Conservation (phyloP, 2,888 invertebrate species). For the Carterocephalus palaemon region DNA sequence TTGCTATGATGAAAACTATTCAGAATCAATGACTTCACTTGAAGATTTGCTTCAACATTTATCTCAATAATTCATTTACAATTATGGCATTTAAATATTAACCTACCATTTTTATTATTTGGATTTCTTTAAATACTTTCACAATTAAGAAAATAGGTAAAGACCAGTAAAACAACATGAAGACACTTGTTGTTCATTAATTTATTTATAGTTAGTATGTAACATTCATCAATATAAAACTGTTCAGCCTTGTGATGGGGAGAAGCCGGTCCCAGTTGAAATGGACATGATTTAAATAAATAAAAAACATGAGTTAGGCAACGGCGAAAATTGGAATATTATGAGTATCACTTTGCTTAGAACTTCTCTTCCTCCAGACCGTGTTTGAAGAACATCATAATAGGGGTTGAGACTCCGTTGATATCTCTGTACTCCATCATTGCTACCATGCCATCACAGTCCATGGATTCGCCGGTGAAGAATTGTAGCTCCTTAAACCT, state of each 20-base stretch:
- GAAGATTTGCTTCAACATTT: no score
- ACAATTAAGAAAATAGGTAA: no score
- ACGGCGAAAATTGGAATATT: slow-evolving; percentile 55
- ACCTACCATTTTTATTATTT: no score
- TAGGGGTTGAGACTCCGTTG: slow-evolving; percentile 88
- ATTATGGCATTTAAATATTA: no score
- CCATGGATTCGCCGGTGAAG: slow-evolving; percentile 95
- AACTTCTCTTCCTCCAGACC: slow-evolving; percentile 97
- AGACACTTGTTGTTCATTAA: slow-evolving; percentile 54
- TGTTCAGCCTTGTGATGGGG: slow-evolving; percentile 74
- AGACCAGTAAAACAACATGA: background rate
- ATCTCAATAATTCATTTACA: no score
- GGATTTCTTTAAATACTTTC: no score
- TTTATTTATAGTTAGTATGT: slow-evolving; percentile 68
- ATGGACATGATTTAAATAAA: slow-evolving; percentile 73
- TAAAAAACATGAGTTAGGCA: slow-evolving; percentile 63
- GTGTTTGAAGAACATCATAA: slow-evolving; percentile 97
- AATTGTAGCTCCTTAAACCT: slow-evolving; percentile 96
- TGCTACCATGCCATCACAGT: slow-evolving; percentile 95
- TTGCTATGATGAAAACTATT: no score
- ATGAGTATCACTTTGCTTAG: slow-evolving; percentile 77
- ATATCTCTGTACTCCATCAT: slow-evolving; percentile 96
- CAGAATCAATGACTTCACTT: no score
- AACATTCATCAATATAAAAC: slow-evolving; percentile 71
- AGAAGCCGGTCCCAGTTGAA: slow-evolving; percentile 52